Conservation (phyloP, 2,888 invertebrate species). For the Didymodactylos carnosus region DNA sequence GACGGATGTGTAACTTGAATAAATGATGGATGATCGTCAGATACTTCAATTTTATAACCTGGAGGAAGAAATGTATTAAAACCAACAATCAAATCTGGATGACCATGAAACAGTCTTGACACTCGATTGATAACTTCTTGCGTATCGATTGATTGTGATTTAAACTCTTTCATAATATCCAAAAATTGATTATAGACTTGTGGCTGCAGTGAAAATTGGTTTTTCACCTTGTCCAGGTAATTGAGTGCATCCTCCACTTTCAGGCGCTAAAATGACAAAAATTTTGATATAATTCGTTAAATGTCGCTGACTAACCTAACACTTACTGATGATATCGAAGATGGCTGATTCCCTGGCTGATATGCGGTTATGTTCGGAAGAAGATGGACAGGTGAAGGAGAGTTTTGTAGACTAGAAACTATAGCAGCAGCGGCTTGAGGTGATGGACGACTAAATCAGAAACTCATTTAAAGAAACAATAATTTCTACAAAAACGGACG, state of each 20-base stretch:
- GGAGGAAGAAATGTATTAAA: constrained; percentile 97
- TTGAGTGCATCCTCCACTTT: constrained; percentile 94
- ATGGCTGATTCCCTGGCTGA: neutral
- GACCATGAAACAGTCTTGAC: constrained; percentile 78
- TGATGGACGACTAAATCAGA: neutral
- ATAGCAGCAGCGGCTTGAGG: neutral
- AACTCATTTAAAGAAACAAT: too few relatives aligned
- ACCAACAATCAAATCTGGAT: constrained; percentile 87
- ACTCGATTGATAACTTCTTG: constrained; percentile 91
- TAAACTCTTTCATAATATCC: constrained; percentile 99
- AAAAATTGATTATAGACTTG: constrained; percentile 91
- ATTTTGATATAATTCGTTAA: neutral
- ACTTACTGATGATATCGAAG: neutral
- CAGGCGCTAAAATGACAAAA: constrained; percentile 40
- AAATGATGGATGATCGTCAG: neutral
- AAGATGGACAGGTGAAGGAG: neutral
- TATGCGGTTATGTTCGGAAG: neutral
- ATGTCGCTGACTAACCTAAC: neutral
- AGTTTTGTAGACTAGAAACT: neutral
- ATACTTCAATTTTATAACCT: constrained; percentile 78
- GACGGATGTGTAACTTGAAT: neutral
- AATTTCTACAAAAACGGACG: neutral
- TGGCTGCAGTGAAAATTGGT: constrained; percentile 84
- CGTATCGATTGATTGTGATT: constrained; percentile 87
- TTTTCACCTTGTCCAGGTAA: constrained; percentile 72